Conservation (phyloP, 2,113 vertebrate genomes). For the Crocuta crocuta region DNA sequence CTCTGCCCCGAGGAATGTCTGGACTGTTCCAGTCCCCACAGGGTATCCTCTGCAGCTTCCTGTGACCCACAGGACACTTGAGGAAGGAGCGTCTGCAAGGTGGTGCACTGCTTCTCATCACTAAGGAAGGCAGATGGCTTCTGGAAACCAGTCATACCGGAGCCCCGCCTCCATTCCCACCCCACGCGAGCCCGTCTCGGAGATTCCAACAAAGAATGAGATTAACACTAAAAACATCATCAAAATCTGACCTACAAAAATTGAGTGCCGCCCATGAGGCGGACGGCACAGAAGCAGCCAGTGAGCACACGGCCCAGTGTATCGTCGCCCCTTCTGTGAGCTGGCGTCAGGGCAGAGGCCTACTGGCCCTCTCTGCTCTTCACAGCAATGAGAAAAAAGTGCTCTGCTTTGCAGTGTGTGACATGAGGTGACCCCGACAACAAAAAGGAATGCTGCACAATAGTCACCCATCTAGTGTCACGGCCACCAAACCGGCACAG, state of each 20-base stretch:
- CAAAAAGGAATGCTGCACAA: neutral
- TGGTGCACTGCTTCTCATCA: neutral
- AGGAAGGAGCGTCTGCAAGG: neutral
- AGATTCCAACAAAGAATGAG: neutral
- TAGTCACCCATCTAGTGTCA: neutral
- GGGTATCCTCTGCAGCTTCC: neutral
- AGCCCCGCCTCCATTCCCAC: neutral
- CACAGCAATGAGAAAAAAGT: neutral
- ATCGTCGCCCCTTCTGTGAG: neutral
- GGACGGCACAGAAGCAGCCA: neutral
- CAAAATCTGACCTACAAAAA: neutral
- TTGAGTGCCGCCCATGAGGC: neutral
- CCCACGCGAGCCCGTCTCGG: rapidly evolving
- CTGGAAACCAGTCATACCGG: neutral
- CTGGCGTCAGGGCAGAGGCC: rapidly evolving
- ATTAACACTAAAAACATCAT: neutral
- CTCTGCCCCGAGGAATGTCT: neutral
- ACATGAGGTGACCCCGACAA: neutral
- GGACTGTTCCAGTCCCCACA: neutral
- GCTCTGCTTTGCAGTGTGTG: neutral
- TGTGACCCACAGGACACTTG: neutral
- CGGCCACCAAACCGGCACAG: neutral
- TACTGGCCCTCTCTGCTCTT: neutral
- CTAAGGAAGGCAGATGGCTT: neutral
- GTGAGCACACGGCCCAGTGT: neutral